Percentiles rank a stretch among this genome's conserved stretches.
Evolutionary conservation across 2,797 vertebrate genomes (phyloP).

Genomic region (Pseudomugil tenellus): DNA sequence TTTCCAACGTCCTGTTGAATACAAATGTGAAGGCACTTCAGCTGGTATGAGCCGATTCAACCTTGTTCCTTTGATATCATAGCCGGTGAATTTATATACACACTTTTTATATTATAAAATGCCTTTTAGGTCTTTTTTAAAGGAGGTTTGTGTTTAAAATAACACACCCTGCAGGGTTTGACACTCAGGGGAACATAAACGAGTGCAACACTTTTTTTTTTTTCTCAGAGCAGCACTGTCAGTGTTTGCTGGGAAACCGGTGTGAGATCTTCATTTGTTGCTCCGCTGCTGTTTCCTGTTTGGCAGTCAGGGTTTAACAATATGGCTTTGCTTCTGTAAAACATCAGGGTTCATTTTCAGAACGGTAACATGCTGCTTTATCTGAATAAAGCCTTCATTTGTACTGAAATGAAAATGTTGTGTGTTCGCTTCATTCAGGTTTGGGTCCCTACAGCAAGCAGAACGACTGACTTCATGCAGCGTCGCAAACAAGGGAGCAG

Average conservation of each 20-base stretch:
- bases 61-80: too few species aligned
- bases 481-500: slow-evolving; percentile 5
- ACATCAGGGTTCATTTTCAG: neutral
- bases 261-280: neutral
- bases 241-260: neutral
- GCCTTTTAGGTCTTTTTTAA: neutral
- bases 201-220: neutral
- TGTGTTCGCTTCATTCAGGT: neutral
- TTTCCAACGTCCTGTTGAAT: too few species aligned
- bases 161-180: neutral
- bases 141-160: neutral
- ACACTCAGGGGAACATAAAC: slow-evolving; percentile 3
- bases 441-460: neutral
- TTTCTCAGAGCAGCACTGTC: neutral
- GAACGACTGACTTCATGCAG: neutral
- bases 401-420: neutral
- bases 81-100: too few species aligned
- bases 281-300: neutral
- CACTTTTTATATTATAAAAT: too few species aligned
- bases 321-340: neutral
- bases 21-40: too few species aligned
- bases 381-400: slow-evolving; percentile 7
- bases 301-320: neutral
- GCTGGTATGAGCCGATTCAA: too few species aligned
- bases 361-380: neutral